A percentile compares a stretch with the other conserved stretches of the same genome.
phyloP scores from a whole-genome alignment of 2,888 invertebrate genomes.

The Acrobasis repandana region DNA sequence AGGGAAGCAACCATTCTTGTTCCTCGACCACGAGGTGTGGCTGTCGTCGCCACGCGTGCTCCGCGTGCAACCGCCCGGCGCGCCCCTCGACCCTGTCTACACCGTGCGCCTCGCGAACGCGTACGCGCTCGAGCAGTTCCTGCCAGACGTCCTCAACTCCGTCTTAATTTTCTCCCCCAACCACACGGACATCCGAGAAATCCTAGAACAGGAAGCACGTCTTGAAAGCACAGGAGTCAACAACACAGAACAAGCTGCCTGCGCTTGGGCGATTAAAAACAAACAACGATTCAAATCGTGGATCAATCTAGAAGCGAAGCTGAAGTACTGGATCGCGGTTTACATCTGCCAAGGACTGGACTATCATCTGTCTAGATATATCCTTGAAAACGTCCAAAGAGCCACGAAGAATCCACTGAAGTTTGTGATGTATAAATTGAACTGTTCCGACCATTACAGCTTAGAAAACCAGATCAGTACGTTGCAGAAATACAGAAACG shows the following conservation, averaged over 20 bases:
- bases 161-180: neutral
- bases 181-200: neutral
- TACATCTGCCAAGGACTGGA: neutral
- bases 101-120: neutral
- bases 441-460: neutral
- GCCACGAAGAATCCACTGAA: neutral
- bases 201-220: neutral
- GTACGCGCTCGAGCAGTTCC: neutral
- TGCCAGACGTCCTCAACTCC: neutral
- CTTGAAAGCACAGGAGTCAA: neutral
- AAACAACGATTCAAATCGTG: neutral
- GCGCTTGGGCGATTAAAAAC: neutral
- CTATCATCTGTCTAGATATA: neutral
- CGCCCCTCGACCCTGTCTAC: neutral
- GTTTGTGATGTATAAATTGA: neutral
- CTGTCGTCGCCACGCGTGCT: constrained; percentile 20
- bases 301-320: neutral
- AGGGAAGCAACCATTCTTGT: constrained; percentile 35
- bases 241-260: neutral
- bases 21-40: constrained; percentile 46
- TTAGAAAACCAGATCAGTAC: neutral
- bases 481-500: neutral
- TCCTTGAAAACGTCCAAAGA: neutral
- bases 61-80: constrained; percentile 19
- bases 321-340: neutral